A percentile compares a stretch with the other conserved stretches of the same genome.
Evolutionary conservation across 2,113 vertebrate genomes (phyloP).

Genomic region (Tetrax tetrax): DNA sequence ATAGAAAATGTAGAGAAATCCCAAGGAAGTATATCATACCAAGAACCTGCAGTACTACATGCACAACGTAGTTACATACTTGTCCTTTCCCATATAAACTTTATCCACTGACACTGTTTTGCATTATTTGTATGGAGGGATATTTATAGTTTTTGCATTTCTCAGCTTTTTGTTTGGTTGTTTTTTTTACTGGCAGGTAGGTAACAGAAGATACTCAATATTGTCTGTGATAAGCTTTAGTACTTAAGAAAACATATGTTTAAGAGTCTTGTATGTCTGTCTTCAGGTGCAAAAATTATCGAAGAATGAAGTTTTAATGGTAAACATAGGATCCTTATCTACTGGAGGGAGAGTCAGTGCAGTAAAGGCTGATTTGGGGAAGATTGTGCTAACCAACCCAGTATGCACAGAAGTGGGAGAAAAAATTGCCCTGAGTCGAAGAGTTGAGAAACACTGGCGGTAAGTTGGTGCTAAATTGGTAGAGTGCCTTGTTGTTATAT

Average conservation of each 20-base stretch:
- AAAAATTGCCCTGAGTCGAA: constrained; percentile 97
- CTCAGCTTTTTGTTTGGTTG: neutral
- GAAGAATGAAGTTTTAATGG: constrained; percentile 98
- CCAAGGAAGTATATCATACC: neutral
- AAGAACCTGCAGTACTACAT: neutral
- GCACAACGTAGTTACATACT: neutral
- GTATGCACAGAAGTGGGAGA: constrained; percentile 99
- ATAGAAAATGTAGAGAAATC: neutral
- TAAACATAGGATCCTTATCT: constrained; percentile 97
- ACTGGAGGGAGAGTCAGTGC: constrained; percentile 97
- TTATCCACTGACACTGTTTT: neutral
- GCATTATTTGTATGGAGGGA: neutral
- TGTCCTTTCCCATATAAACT: neutral
- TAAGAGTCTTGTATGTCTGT: neutral
- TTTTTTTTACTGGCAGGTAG: neutral
- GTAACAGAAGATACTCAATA: neutral
- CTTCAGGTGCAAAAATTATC: constrained; percentile 96
- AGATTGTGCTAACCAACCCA: constrained; percentile 97
- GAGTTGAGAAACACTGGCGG: constrained; percentile 99
- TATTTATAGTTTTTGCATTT: neutral
- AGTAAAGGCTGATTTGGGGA: constrained; percentile 96
- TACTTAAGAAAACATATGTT: neutral
- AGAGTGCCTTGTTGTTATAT: neutral
- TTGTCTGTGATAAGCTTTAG: neutral
- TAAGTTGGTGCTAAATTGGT: constrained; percentile 70